Conservation (phyloP, 2,797 vertebrate genomes). For the Darevskia mixta region DNA sequence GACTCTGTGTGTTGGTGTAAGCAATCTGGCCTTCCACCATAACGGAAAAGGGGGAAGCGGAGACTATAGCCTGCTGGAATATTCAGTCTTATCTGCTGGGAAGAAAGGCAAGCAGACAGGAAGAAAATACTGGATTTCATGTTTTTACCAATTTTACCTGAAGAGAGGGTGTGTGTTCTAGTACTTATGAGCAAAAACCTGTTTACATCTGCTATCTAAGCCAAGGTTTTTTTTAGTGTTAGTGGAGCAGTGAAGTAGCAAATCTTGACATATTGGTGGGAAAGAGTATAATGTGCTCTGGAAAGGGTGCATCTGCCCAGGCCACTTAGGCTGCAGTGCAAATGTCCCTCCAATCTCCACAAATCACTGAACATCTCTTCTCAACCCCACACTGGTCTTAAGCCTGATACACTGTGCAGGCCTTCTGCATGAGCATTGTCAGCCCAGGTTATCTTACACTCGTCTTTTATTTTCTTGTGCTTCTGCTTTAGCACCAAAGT, state of each 20-base stretch:
- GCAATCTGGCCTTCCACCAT: slow-evolving; percentile 14
- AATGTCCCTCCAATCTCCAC: not conserved
- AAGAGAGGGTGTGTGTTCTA: fast-evolving
- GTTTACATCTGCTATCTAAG: not conserved
- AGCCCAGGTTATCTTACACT: not conserved
- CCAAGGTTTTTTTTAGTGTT: not conserved
- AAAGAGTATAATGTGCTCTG: not conserved
- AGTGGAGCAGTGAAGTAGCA: slow-evolving; percentile 6
- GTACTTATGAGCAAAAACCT: slow-evolving; percentile 11
- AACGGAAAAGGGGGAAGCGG: slow-evolving; percentile 19
- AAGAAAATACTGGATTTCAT: not conserved
- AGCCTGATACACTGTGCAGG: not conserved
- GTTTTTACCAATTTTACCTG: slow-evolving; percentile 22
- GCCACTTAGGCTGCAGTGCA: not conserved
- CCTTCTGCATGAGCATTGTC: not conserved
- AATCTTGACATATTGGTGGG: not conserved
- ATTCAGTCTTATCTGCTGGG: not conserved
- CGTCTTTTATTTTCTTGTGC: slow-evolving; percentile 6
- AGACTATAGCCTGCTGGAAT: not conserved
- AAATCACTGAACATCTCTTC: not conserved
- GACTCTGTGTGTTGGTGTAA: slow-evolving; percentile 1
- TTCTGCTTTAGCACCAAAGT: slow-evolving; percentile 1
- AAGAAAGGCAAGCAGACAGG: not conserved
- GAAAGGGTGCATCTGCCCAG: not conserved
- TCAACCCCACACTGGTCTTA: not conserved